phyloP scores from a whole-genome alignment of 2,113 vertebrate genomes.

The Talpa occidentalis region DNA sequence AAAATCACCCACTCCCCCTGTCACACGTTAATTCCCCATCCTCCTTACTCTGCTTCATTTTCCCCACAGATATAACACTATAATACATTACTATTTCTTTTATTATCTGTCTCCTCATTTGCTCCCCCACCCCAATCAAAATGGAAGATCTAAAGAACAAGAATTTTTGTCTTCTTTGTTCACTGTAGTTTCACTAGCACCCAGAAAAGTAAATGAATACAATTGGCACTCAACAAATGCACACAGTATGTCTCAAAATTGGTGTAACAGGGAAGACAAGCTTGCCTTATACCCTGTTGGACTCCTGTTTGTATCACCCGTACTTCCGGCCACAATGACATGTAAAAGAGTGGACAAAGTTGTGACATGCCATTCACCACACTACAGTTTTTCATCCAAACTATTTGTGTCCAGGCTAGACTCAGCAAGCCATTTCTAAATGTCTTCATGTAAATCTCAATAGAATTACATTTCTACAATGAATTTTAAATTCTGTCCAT shows the following conservation, averaged over 20 bases:
- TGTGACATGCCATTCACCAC: background rate
- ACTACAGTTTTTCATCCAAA: background rate
- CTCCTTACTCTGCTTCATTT: background rate
- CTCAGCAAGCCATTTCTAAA: background rate
- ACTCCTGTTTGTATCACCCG: background rate
- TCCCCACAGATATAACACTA: background rate
- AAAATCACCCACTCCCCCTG: background rate
- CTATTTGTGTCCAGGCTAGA: background rate
- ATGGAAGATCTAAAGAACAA: background rate
- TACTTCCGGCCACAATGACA: background rate
- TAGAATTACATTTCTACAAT: background rate
- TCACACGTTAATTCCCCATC: background rate
- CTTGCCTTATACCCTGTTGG: background rate
- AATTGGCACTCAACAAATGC: background rate
- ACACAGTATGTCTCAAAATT: background rate
- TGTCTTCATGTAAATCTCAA: background rate
- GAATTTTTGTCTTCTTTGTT: background rate
- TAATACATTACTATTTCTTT: background rate
- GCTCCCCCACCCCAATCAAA: background rate
- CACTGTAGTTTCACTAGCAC: background rate
- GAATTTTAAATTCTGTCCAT: background rate
- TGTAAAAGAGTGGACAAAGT: background rate
- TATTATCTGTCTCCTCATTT: background rate
- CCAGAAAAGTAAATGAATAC: background rate
- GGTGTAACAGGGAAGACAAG: background rate